A percentile compares a stretch with the other conserved stretches of the same genome.
Conservation (phyloP, 2,888 invertebrate species). For the Drosophila hamatofila region DNA sequence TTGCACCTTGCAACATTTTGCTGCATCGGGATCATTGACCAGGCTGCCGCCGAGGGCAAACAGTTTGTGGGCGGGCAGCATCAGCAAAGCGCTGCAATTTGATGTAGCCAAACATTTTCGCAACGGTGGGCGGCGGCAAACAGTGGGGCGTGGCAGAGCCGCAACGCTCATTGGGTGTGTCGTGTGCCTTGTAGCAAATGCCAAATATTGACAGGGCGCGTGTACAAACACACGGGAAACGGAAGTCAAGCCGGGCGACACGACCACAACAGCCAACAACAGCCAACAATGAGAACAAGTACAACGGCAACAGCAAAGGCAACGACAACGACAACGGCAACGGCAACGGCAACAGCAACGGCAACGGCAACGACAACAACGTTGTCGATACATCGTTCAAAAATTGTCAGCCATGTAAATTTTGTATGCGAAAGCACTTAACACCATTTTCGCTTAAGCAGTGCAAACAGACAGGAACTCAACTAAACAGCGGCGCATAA, state of each 20-base stretch:
- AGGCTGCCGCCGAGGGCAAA: conserved; percentile 25
- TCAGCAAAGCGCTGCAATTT: conserved; percentile 44
- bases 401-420: conserved; percentile 78
- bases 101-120: conserved; percentile 63
- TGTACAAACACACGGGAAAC: conserved; percentile 71
- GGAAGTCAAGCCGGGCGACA: conserved; percentile 75
- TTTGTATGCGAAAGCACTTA: conserved; percentile 81
- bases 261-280: conserved; percentile 61
- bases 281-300: conserved; percentile 38
- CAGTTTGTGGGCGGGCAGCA: conserved; percentile 27
- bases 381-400: conserved; percentile 74
- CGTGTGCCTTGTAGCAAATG: conserved; percentile 71
- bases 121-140: conserved; percentile 33
- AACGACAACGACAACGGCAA: conserved; percentile 22
- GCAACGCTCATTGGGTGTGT: conserved; percentile 11
- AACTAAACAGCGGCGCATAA: conserved; percentile 51
- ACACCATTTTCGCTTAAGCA: conserved; percentile 81
- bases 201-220: conserved; percentile 78
- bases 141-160: conserved; percentile 31
- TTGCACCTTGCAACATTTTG: not conserved
- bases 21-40: conserved; percentile 36
- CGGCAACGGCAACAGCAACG: conserved; percentile 16
- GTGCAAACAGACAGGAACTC: conserved; percentile 64
- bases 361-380: conserved; percentile 26
- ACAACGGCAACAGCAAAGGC: conserved; percentile 26